phyloP scores from a whole-genome alignment of 2,888 invertebrate genomes.

The Pheosia tremula region DNA sequence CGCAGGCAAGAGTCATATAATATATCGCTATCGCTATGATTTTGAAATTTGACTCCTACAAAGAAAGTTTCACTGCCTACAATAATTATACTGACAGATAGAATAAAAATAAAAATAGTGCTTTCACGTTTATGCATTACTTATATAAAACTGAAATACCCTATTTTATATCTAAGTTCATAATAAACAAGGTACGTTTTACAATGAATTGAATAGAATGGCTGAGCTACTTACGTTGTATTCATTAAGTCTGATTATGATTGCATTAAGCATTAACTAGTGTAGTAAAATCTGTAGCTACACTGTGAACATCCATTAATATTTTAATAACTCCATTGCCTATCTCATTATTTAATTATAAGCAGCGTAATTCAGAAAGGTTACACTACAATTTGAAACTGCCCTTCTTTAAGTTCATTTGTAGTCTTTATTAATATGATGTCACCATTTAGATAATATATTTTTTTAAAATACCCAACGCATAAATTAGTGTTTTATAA shows the following conservation, averaged over 20 bases:
- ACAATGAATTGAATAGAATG: neutral
- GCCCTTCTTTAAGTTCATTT: too few species aligned
- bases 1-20: too few species aligned
- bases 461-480: too few species aligned
- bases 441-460: too few species aligned
- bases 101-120: neutral
- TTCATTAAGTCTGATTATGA: conserved; percentile 3
- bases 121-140: neutral
- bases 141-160: neutral
- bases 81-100: too few species aligned
- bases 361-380: too few species aligned
- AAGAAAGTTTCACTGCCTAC: too few species aligned
- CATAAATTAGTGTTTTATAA: too few species aligned
- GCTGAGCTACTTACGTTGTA: neutral
- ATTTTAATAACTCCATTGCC: neutral
- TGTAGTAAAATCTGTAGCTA: conserved; percentile 16
- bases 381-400: too few species aligned
- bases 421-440: too few species aligned
- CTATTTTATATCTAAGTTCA: neutral
- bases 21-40: too few species aligned
- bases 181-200: neutral
- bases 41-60: too few species aligned
- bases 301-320: neutral
- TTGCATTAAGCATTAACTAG: conserved; percentile 18
- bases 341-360: conserved; percentile 16